Base-by-base conservation (phyloP, 2,888 invertebrate genomes). In the Megalurothrips usitatus region DNA sequence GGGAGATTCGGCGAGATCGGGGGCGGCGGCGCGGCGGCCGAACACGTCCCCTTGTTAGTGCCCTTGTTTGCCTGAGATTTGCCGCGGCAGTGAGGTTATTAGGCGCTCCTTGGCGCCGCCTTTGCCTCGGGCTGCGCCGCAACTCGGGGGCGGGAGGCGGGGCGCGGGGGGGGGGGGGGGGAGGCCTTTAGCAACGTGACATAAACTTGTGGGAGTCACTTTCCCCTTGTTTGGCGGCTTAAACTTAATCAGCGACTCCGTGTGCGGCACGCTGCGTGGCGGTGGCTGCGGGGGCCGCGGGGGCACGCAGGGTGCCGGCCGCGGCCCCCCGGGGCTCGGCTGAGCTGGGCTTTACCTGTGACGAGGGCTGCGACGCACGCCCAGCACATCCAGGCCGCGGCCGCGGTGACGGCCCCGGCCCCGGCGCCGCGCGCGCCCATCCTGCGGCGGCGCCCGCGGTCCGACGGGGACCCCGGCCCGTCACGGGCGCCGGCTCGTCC, bases 121-220 rank as follows among this genome's bases (percentile, higher is more conserved):
- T 43, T 43, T 43, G 34, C 34, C 34, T 43, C 34, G 34, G 34
- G 34, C 34, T 43, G 34, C 6, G 6, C 34, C 34, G 6, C 34
- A 43, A 6, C 34, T 2, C 34, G 34, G 52, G 52, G 2, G n/a
- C n/a, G n/a, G n/a, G 49, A 14, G 49, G 49, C 49, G 49, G 49
- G 49, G 49, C 49, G 49, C 49, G 49, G 49, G 10, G 49, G 49
- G 49, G 49, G 10, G 49, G 49, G 52, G 52, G 2, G 52, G 52
- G 52, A 19, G 14, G 52, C 52, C 68, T 12, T n/a, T 12, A 12
- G 68, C 26, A n/a, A 23, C 23, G 23, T 12, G 68, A 75, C 68
- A 75, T 75, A 23, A 75, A 75, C 68, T 75, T 75, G 68, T 26
- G 68, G 68, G 68, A 75, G 68, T 75, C 68, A 75, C 68, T 75